Percentiles rank a stretch among this genome's conserved stretches.
Evolutionary conservation across 2,113 vertebrate genomes (phyloP).

Genomic region (Microcebus griseorufus): DNA sequence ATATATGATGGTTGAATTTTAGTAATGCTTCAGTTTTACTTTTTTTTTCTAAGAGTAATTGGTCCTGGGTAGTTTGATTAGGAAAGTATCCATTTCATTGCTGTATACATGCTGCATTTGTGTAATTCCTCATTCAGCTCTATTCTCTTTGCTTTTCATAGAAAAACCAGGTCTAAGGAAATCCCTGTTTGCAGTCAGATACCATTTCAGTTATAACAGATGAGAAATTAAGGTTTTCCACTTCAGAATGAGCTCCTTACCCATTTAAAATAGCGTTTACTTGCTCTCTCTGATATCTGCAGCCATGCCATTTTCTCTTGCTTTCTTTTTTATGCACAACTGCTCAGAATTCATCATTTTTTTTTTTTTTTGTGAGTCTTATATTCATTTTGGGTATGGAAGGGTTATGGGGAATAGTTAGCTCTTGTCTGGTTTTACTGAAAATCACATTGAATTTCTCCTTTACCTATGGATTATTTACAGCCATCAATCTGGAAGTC

Average conservation of each 20-base stretch:
- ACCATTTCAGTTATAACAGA: neutral
- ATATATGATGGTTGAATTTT: neutral
- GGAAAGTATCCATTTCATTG: neutral
- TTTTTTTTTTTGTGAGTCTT: neutral
- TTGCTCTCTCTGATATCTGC: neutral
- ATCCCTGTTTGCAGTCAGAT: neutral
- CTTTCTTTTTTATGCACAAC: too few relatives aligned
- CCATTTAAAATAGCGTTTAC: neutral
- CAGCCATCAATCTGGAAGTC: neutral
- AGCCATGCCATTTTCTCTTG: neutral
- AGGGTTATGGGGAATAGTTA: neutral
- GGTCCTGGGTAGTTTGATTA: neutral
- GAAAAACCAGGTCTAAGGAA: neutral
- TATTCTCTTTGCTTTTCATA: neutral
- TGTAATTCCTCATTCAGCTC: neutral
- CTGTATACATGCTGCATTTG: neutral
- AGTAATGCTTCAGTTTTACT: neutral
- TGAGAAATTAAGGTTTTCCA: neutral
- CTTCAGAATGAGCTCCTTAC: neutral
- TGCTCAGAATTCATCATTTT: neutral
- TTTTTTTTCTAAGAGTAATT: neutral
- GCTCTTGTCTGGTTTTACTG: neutral
- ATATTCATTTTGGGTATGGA: neutral
- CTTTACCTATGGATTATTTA: neutral
- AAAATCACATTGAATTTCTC: neutral